Evolutionary conservation across 2,797 vertebrate species (phyloP).

Genomic region (Todus mexicanus): DNA sequence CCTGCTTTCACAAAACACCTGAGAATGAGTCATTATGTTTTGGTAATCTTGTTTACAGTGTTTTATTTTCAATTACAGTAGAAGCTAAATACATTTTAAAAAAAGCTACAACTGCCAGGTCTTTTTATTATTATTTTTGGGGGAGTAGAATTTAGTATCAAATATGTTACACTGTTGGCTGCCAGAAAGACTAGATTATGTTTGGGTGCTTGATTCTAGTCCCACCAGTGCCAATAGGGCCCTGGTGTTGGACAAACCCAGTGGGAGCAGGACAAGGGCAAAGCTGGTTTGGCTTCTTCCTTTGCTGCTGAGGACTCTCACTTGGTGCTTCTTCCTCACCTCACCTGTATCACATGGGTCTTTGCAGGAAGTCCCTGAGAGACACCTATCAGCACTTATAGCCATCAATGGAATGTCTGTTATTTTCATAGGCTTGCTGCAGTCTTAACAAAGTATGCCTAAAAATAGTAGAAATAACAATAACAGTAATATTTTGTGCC

Average conservation of each 20-base stretch:
- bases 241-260: not conserved
- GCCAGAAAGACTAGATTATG: not conserved
- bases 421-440: not conserved
- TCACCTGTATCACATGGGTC: not conserved
- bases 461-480: conserved; percentile 53
- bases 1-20: not conserved
- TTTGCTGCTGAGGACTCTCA: not conserved
- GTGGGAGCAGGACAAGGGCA: not conserved
- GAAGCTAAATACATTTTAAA: not conserved
- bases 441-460: conserved; percentile 1
- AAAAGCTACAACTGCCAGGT: not conserved
- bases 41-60: not conserved
- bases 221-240: not conserved
- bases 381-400: not conserved
- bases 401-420: not conserved
- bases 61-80: not conserved
- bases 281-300: not conserved
- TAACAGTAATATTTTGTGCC: not conserved
- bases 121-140: too few relatives aligned
- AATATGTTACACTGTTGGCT: not conserved
- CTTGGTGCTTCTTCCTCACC: not conserved
- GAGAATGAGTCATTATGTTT: not conserved
- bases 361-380: not conserved
- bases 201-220: not conserved
- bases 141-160: not conserved